Conservation (phyloP, 2,888 invertebrate species). For the Metalampra italica region DNA sequence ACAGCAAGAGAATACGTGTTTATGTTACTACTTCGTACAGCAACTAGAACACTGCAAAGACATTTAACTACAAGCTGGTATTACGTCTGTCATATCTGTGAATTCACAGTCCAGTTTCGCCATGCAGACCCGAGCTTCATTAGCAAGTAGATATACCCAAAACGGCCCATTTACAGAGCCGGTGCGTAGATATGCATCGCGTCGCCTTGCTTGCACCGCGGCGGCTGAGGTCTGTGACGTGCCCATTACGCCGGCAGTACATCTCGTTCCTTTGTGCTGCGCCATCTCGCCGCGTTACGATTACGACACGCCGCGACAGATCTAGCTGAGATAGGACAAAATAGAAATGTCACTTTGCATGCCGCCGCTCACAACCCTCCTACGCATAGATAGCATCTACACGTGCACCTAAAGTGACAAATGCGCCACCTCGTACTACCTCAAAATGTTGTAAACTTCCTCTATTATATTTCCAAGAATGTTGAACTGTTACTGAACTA, state of each 20-base stretch:
- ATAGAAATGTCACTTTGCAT: conserved; percentile 75
- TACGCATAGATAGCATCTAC: conserved; percentile 52
- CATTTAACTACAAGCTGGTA: conserved; percentile 48
- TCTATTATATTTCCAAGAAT: too few species aligned
- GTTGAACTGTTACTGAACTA: conserved; percentile 19
- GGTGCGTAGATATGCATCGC: conserved; percentile 73
- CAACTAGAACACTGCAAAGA: conserved; percentile 30
- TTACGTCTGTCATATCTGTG: conserved; percentile 62
- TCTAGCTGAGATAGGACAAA: conserved; percentile 65
- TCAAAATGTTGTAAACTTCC: conserved; percentile 35
- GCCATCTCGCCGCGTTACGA: conserved; percentile 67
- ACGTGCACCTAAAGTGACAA: conserved; percentile 52
- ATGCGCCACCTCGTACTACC: conserved; percentile 45
- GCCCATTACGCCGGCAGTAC: conserved; percentile 68
- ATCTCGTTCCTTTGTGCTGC: conserved; percentile 72
- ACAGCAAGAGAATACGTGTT: neutral
- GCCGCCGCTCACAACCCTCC: conserved; percentile 55
- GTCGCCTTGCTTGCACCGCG: conserved; percentile 53
- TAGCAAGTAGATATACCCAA: conserved; percentile 76
- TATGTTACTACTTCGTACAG: too few species aligned
- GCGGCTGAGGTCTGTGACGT: conserved; percentile 57
- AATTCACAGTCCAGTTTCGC: conserved; percentile 64
- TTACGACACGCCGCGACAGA: conserved; percentile 71
- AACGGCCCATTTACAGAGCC: conserved; percentile 73
- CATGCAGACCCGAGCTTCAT: conserved; percentile 62